phyloP scores from a whole-genome alignment of 2,888 invertebrate genomes.

The Hypercompe scribonia region DNA sequence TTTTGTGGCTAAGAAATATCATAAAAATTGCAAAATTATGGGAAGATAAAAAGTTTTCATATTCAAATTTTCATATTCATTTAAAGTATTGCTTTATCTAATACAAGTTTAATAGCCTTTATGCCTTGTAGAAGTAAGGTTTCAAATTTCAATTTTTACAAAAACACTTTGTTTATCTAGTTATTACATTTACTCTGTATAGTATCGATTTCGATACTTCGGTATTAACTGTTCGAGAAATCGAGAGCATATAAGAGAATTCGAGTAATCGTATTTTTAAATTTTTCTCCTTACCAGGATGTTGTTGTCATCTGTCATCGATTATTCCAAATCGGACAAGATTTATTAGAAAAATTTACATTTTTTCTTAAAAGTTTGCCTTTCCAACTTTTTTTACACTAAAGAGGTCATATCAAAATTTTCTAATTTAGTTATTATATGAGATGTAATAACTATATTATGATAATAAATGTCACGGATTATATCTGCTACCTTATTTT shows the following conservation, averaged over 20 bases:
- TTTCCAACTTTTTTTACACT: background rate
- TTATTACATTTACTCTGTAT: background rate
- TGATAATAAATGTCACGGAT: constrained; percentile 23
- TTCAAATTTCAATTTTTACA: background rate
- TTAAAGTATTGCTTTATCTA: background rate
- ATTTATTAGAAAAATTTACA: background rate
- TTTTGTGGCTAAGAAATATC: background rate
- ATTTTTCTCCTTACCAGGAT: background rate
- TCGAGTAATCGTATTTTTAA: background rate
- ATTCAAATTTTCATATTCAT: background rate
- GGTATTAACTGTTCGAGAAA: background rate
- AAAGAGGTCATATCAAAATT: background rate
- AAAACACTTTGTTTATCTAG: background rate
- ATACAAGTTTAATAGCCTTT: background rate
- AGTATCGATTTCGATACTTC: background rate
- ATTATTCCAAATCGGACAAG: background rate
- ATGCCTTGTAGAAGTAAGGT: too few relatives aligned
- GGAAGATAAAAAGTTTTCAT: background rate
- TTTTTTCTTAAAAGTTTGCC: background rate
- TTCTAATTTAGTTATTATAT: constrained; percentile 9
- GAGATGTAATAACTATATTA: constrained; percentile 12
- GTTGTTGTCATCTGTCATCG: background rate
- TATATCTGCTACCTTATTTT: constrained; percentile 19
- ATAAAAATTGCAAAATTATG: background rate
- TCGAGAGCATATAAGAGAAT: background rate